phyloP scores from a whole-genome alignment of 2,888 invertebrate species.

The Aricia artaxerxes region DNA sequence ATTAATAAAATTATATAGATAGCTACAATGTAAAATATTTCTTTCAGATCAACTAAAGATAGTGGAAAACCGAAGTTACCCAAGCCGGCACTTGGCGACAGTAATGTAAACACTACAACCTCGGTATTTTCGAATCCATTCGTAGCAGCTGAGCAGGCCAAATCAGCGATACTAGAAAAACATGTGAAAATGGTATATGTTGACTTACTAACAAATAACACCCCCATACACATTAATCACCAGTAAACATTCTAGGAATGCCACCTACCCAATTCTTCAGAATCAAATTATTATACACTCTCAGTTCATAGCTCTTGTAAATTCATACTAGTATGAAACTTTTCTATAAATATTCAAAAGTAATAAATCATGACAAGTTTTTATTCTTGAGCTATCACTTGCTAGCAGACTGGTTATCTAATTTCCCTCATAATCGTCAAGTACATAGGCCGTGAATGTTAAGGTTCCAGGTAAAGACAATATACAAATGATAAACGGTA shows the following conservation, averaged over 20 bases:
- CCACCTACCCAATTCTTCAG: neutral
- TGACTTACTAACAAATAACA: conserved; percentile 64
- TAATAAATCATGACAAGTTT: neutral
- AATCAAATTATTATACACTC: neutral
- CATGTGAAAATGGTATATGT: conserved; percentile 94
- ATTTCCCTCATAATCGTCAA: conserved; percentile 76
- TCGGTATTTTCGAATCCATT: conserved; percentile 95
- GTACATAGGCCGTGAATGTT: conserved; percentile 79
- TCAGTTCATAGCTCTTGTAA: neutral
- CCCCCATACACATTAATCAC: neutral
- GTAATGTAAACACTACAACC: conserved; percentile 82
- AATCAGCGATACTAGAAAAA: conserved; percentile 91
- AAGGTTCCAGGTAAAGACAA: conserved; percentile 84
- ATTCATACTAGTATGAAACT: neutral
- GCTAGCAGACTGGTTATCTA: conserved; percentile 47
- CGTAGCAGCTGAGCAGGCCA: conserved; percentile 90
- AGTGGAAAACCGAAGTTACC: conserved; percentile 76
- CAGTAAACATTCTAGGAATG: neutral
- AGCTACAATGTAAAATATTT: neutral
- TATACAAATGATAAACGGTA: conserved; percentile 90
- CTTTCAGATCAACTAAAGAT: conserved; percentile 48
- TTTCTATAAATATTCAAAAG: neutral
- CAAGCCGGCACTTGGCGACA: conserved; percentile 82
- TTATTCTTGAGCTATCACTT: conserved; percentile 1
- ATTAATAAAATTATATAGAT: neutral